Base-by-base conservation (phyloP, 2,797 vertebrate species). In the Sebastolobus alascanus region DNA sequence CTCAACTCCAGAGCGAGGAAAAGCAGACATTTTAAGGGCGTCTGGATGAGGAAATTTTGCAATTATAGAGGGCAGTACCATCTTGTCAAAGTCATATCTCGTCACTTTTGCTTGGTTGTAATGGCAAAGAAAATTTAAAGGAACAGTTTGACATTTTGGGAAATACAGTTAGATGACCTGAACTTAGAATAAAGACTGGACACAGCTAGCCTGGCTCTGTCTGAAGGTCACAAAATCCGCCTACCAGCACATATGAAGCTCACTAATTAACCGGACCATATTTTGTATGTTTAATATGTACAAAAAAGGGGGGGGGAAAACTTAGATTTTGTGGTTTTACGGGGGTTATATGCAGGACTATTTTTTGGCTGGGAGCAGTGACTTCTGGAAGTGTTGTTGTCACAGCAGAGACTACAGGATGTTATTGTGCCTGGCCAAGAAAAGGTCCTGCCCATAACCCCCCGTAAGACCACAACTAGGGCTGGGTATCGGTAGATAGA, bases 1-100 rank as follows among this genome's bases (percentile, higher is more conserved):
- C 77, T 87, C 72, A 89, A 84, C 76, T 83, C 73, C 56, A 82
- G 73, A 83, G 81, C 71, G 77, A 40, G 50, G 43, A 75, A 73
- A 82, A 74, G 72, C 63, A 71, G 77, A 84, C 46, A 69, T 82
- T 85, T 89, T 69, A 60, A 82, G 75, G 63, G 50, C 8, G 67
- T 33, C 40, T 72, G 73, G 79, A 82, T 78, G 29, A 69, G 74
- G 37, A 80, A 77, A 82, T 88, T 61, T 22, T 74, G 73, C 73
- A 89, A 84, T 89, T 86, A 87, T 31, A 66, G 76, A 77, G 69
- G 71, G 55, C 65, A 67, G 56, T 25, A 37, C n/a, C 50, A 73
- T 79, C 46, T 73, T 86, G 40, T 73, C 52, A 80, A 54, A 52
- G 58, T 31, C 35, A 70, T 74, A 83, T 79, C 68, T 70, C 20